Base-by-base conservation (phyloP, 2,888 invertebrate species). In the Phortica magna region DNA sequence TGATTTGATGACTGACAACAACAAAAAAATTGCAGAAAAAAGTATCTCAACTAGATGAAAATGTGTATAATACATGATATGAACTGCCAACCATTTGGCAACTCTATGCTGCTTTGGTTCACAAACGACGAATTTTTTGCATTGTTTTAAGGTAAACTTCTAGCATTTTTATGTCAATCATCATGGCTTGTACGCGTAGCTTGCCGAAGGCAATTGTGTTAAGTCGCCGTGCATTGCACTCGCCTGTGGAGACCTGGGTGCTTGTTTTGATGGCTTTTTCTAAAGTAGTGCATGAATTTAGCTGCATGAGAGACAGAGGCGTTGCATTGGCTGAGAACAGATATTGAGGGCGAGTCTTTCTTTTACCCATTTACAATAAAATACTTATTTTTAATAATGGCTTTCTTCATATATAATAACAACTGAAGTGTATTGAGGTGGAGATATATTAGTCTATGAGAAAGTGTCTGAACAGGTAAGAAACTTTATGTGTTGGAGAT, bases 131-230 rank as follows among this genome's bases (percentile, higher is more conserved):
- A 85, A 89, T 90, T 86, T 81, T 85, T 84, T 82, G 82, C 83
- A 90, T 91, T 85, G 85, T 88, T 84, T 88, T 91, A 91, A 90
- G 90, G 91, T 90, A 90, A 90, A 90, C 91, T 90, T 91, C 82
- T 83, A 88, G 84, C 91, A 90, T 91, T 90, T 89, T 91, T 77
- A 87, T 82, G 91, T 91, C 91, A 91, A 90, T 88, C 88, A 87
- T 75, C 74, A 74, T 74, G 75, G 41, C 5, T 22, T 31, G n/a
- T n/a, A n/a, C 19, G 7, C 14, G 59, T 19, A 17, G 9, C 17
- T 14, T 59, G 14, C 17, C 43, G 6, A 43, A 6, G 7, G 10
- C 43, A 43, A 43, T 10, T 7, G 43, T 43, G 48, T 9, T 48
- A 48, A 2, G 48, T 12, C 7, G 48, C 48, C 9, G 48, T 42